Evolutionary conservation across 2,113 vertebrate genomes (phyloP), one percentile per base, ranked within the genome.

Genomic region (Tor tambroides): DNA sequence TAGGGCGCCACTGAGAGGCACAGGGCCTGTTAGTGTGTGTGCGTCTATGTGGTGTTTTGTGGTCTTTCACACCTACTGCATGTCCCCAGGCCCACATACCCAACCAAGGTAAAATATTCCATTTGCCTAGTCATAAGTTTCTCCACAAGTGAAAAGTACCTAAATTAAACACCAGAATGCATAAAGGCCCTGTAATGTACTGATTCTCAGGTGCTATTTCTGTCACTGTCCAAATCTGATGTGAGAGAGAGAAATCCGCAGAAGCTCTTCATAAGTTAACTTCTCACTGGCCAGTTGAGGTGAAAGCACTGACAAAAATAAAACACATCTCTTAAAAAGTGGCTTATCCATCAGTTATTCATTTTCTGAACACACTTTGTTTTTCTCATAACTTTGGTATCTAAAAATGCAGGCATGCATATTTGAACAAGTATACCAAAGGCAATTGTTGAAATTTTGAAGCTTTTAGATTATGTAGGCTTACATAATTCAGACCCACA

Each of bases 381-480:
- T 32, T 51, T n/a, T 86, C 43, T 87, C 89, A 41, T 79, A 82
- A 87, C 83, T 81, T 59, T 51, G 87, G 51, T 72, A 91, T 85
- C 84, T 84, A 26, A 86, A 93, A 92, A 93, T 87, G 76, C 84
- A 81, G 77, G 61, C 87, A 90, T 95, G 69, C 87, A 93, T 93
- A 92, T 91, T 93, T 89, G 76, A 92, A 91, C 84, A 92, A 90
- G 86, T 85, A 91, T 91, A 91, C 92, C 91, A 46, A 78, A 41
- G 90, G 92, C 90, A 56, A 84, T 88, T 92, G 90, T 83, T 77
- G 63, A 92, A 85, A 91, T 89, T 90, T 89, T 93, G 69, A 91
- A 87, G 91, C 90, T 91, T 89, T 93, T 90, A 87, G 86, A 84
- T 43, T 87, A 89, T 84, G 85, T 90, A 32, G 17, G 26, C 49